A percentile compares a stretch with the other conserved stretches of the same genome.
Conservation (phyloP, 2,113 vertebrate genomes). For the Pterocles gutturalis region DNA sequence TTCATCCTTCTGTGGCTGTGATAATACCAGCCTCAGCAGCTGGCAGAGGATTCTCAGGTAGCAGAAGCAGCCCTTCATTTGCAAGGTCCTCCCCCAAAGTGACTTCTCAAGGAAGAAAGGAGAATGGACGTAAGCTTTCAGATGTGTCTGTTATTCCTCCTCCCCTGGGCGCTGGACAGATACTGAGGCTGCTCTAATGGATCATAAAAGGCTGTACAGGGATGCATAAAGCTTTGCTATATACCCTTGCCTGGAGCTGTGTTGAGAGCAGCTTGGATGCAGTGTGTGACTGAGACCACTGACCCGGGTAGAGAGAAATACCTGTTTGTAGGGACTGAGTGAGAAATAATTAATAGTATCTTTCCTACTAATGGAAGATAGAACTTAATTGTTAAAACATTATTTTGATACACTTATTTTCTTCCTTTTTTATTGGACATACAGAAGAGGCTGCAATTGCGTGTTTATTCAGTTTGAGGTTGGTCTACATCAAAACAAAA, state of each 20-base stretch:
- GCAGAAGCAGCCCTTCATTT: neutral
- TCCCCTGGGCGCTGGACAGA: neutral
- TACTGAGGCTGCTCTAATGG: neutral
- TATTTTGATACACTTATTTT: neutral
- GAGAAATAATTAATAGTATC: neutral
- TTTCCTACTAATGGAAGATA: neutral
- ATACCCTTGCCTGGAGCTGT: neutral
- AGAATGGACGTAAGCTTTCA: neutral
- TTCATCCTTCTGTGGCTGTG: neutral
- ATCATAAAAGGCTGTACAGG: neutral
- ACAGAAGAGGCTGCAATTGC: neutral
- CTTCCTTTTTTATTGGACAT: neutral
- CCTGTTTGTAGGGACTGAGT: neutral
- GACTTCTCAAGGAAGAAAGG: neutral
- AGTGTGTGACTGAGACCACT: neutral
- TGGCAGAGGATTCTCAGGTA: neutral
- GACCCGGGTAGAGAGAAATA: neutral
- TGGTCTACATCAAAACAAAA: neutral
- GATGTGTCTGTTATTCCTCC: neutral
- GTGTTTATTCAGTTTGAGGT: neutral
- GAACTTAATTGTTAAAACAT: neutral
- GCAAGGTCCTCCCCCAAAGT: neutral
- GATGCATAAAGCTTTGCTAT: neutral
- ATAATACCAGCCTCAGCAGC: neutral
- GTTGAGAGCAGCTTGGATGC: neutral